Base-by-base conservation (phyloP, 2,888 invertebrate genomes). In the Pediacus dermestoides region DNA sequence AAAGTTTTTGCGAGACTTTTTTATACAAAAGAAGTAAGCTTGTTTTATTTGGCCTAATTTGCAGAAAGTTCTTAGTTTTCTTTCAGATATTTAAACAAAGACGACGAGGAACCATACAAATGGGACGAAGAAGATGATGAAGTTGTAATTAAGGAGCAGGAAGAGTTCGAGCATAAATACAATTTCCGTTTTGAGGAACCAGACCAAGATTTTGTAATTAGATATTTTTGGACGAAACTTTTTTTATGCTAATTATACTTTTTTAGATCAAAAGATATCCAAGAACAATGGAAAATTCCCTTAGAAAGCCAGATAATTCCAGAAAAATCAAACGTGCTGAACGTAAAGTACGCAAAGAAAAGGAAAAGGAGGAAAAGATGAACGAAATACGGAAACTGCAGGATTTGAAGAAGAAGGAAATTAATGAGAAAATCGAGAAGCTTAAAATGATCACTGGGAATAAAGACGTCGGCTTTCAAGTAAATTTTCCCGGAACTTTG, bases 121-220 rank as follows among this genome's bases (percentile, higher is more conserved):
- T 75, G 75, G 0, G 79, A 83, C 60, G 80, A 82, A 46, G 83
- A 85, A 65, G 75, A 85, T 37, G 93, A 94, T 61, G 91, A 92
- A 63, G 72, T 77, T 48, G 77, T 78, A 28, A 74, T 92, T 15
- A 84, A 87, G 55, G 80, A 85, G 61, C 90, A 91, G 67, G 89
- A 88, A 47, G 81, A 86, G 67, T 97, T 94, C 71, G 96, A 97
- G 63, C 78, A 88, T 28, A 94, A 95, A 50, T 97, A 86, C 68
- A 96, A 97, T 73, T 95, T 93, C 67, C 78, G 97, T 46, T 97
- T 86, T 67, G 95, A 99, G 68, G 95, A 97, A 67, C 96, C 94
- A 0, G 95, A 96, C 67, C 80, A 85, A 30, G 91, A 94, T 53
- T 94, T 86, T 69, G 84, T 89, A 54, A 72, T 76, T 64, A 16